Conservation (phyloP, 2,113 vertebrate species). For the Catagonus wagneri region DNA sequence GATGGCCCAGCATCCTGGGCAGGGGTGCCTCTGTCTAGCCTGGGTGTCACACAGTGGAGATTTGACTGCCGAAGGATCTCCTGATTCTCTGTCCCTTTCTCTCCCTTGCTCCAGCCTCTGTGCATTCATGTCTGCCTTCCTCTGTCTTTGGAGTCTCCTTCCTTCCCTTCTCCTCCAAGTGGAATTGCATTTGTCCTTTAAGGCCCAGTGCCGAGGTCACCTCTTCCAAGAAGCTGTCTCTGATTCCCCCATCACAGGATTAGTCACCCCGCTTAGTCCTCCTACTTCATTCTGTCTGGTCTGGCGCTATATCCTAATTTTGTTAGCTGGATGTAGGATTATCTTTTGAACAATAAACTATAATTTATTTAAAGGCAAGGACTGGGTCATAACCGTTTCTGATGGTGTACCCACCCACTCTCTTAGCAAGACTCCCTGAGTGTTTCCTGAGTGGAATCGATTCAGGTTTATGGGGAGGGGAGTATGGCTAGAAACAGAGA, state of each 20-base stretch:
- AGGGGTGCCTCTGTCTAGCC: no score
- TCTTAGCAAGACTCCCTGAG: neutral
- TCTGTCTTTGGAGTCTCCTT: neutral
- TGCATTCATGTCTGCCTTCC: neutral
- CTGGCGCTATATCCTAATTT: neutral
- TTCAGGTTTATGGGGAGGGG: neutral
- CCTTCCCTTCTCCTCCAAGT: neutral
- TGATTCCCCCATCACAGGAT: rapidly evolving
- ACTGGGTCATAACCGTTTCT: neutral
- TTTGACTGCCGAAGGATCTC: neutral
- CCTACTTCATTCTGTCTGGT: neutral
- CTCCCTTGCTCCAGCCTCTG: neutral
- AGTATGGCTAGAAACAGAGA: neutral
- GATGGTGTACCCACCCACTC: rapidly evolving
- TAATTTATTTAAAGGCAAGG: neutral
- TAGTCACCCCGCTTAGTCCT: neutral
- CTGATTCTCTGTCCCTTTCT: neutral
- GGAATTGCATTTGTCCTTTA: neutral
- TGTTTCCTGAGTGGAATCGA: neutral
- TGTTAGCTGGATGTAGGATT: neutral
- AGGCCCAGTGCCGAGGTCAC: neutral
- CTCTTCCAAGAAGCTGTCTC: neutral
- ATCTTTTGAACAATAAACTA: neutral
- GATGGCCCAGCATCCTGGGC: neutral
- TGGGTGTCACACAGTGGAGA: neutral